Evolutionary conservation across 2,113 vertebrate species (phyloP).

Genomic region (Scatophagus argus): DNA sequence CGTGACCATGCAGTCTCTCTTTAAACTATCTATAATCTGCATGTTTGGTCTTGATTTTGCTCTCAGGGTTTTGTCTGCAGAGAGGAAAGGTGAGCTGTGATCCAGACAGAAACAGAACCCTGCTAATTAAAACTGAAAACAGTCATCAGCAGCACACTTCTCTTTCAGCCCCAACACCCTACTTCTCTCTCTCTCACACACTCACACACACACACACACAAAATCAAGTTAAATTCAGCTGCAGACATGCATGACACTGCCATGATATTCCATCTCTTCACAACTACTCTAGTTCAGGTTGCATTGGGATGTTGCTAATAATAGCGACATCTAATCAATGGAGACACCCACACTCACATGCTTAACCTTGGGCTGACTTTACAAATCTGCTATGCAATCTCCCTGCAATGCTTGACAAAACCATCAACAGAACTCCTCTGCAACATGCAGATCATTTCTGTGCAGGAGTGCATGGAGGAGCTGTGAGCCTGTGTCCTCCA

Average conservation of each 20-base stretch:
- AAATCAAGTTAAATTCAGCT: constrained; percentile 28
- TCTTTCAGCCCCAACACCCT: constrained; percentile 41
- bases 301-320: constrained; percentile 55
- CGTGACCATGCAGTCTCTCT: constrained; percentile 28
- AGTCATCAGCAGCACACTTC: constrained; percentile 26
- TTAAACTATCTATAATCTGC: neutral
- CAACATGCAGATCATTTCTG: constrained; percentile 1
- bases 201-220: constrained; percentile 17
- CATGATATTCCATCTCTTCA: constrained; percentile 42
- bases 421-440: constrained; percentile 19
- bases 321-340: constrained; percentile 68
- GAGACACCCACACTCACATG: constrained; percentile 25
- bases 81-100: constrained; percentile 28
- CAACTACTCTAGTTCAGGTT: constrained; percentile 45
- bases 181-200: constrained; percentile 1
- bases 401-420: constrained; percentile 40
- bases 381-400: constrained; percentile 42
- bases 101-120: constrained; percentile 33
- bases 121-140: constrained; percentile 54
- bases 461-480: constrained; percentile 13
- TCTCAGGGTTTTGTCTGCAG: constrained; percentile 7
- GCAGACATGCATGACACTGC: constrained; percentile 24
- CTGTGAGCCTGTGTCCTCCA: constrained; percentile 22
- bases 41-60: constrained; percentile 3
- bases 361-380: constrained; percentile 69